These are phyloP conservation scores for Glaucidium brasilianum DNA, from an alignment of 2,113 vertebrate species.

Conservation along the genomic window DNA sequence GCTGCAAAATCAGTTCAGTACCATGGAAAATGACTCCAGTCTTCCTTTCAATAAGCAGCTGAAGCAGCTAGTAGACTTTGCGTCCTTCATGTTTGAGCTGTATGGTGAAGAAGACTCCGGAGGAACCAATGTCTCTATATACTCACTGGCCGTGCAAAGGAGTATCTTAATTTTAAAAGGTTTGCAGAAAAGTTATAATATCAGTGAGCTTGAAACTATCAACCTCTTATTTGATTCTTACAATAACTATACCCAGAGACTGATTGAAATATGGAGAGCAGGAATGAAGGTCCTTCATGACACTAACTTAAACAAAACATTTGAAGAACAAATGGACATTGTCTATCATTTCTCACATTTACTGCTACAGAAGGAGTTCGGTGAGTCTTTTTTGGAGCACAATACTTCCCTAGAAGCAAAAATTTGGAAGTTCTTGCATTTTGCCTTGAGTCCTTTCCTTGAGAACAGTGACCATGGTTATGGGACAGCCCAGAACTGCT, in stretches of 20 bases:
- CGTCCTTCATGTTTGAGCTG: not conserved
- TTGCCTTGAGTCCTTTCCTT: slow-evolving; percentile 39
- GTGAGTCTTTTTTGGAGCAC: not conserved
- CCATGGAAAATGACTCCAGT: not conserved
- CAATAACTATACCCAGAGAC: not conserved
- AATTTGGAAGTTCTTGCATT: not conserved
- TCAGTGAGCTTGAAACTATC: not conserved
- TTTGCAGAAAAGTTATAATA: slow-evolving; percentile 2
- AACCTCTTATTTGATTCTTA: not conserved
- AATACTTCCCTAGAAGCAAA: not conserved
- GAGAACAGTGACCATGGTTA: not conserved
- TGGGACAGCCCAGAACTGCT: slow-evolving; percentile 4
- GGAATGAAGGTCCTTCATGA: slow-evolving; percentile 20
- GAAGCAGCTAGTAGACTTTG: not conserved
- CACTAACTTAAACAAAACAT: slow-evolving; percentile 1
- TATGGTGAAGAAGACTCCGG: not conserved
- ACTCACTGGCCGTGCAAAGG: not conserved
- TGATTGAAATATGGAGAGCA: not conserved
- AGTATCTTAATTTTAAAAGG: not conserved
- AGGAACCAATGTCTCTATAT: not conserved
- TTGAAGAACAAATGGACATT: not conserved
- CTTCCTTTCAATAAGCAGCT: slow-evolving; percentile 8
- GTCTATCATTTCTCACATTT: slow-evolving; percentile 27
- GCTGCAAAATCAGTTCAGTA: not conserved
- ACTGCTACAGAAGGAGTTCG: not conserved